A percentile compares a stretch with the other conserved stretches of the same genome.
Conservation (phyloP, 2,113 vertebrate genomes). For the Conger conger region DNA sequence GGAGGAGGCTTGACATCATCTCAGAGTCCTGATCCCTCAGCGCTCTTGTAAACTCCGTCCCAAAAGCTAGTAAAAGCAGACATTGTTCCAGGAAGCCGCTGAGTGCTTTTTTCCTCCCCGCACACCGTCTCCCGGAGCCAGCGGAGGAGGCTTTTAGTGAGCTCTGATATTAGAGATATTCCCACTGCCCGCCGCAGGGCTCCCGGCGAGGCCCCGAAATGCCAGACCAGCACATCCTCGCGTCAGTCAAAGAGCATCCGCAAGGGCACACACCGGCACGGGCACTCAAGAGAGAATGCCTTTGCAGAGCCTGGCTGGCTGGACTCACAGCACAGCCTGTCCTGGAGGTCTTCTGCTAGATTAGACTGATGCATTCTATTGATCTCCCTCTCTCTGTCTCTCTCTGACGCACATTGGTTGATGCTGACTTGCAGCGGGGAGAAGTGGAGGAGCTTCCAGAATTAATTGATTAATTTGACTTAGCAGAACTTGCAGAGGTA, state of each 20-base stretch:
- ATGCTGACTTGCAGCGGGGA: neutral
- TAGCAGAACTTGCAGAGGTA: neutral
- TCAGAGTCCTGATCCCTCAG: neutral
- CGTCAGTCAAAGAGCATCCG: neutral
- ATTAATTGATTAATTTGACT: neutral
- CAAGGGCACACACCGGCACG: neutral
- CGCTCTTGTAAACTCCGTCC: neutral
- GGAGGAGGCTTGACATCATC: neutral
- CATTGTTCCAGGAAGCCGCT: neutral
- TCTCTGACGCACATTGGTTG: neutral
- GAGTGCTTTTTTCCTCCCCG: neutral
- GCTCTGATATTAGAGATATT: slow-evolving; percentile 17
- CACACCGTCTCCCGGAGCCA: neutral
- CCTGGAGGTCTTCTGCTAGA: neutral
- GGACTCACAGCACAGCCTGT: neutral
- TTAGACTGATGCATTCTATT: neutral
- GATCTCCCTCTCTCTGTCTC: too few relatives aligned
- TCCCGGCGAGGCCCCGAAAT: neutral
- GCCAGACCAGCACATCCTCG: slow-evolving; percentile 2
- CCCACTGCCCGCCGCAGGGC: neutral
- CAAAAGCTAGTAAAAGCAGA: neutral
- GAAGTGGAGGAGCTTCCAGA: neutral
- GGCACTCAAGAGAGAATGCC: neutral
- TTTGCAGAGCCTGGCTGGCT: neutral
- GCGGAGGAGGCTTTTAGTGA: slow-evolving; percentile 10